phyloP scores from a whole-genome alignment of 53 echinoderm and acorn worm genomes.

The Echinarachnius parma region DNA sequence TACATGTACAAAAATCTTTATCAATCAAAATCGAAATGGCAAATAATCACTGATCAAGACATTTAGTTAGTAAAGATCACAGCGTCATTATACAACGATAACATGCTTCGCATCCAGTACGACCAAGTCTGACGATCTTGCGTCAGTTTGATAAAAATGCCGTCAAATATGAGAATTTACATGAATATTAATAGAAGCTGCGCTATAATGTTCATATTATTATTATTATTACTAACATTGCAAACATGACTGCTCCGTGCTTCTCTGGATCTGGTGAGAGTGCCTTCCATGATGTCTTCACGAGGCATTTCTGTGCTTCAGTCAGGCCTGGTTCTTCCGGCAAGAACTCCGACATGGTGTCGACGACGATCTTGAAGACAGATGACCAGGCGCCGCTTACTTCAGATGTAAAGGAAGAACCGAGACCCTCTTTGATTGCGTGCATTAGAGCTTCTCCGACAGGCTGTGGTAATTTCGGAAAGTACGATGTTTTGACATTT shows the following conservation, averaged over 20 bases:
- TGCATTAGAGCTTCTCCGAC: slow-evolving; percentile 51
- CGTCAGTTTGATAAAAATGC: too few species aligned
- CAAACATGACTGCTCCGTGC: slow-evolving; percentile 35
- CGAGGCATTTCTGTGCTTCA: neutral
- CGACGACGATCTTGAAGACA: slow-evolving; percentile 38
- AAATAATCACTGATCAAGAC: too few species aligned
- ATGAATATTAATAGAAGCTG: too few species aligned
- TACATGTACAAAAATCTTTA: too few species aligned
- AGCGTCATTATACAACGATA: too few species aligned
- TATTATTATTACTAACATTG: slow-evolving; percentile 14
- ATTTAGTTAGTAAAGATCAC: too few species aligned
- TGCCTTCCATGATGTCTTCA: neutral
- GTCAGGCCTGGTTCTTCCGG: neutral
- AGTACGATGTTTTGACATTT: too few species aligned
- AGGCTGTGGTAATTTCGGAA: slow-evolving; percentile 34
- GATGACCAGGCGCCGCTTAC: slow-evolving; percentile 33
- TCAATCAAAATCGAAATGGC: too few species aligned
- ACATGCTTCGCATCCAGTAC: too few species aligned
- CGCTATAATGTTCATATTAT: neutral
- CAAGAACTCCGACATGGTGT: slow-evolving; percentile 29
- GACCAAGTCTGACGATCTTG: too few species aligned
- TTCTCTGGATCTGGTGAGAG: slow-evolving; percentile 2
- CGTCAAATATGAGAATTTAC: too few species aligned
- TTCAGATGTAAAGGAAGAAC: slow-evolving; percentile 34
- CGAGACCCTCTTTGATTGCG: slow-evolving; percentile 38